Conservation (phyloP, 2,797 vertebrate species). For the Cephalopachus bancanus region DNA sequence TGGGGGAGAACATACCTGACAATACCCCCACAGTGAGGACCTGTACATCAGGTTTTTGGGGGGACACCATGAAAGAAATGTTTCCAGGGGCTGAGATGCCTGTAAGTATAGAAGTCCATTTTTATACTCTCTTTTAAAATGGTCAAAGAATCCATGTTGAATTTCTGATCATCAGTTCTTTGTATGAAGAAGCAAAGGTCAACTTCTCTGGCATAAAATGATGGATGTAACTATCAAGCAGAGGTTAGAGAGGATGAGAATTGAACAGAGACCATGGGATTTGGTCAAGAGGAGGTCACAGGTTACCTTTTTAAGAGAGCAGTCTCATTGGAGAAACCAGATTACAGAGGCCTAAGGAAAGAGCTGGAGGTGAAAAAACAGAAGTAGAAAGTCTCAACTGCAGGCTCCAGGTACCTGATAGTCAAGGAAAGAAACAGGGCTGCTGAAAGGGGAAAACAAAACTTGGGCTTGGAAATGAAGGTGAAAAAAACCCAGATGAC, state of each 20-base stretch:
- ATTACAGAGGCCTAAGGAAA: slow-evolving; percentile 12
- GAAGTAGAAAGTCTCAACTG: slow-evolving; percentile 26
- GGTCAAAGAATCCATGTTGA: slow-evolving; percentile 18
- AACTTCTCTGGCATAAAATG: slow-evolving; percentile 53
- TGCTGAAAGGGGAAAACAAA: slow-evolving; percentile 20
- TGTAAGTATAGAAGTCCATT: slow-evolving; percentile 4
- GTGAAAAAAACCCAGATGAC: not conserved
- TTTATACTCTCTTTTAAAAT: slow-evolving; percentile 42
- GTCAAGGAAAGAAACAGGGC: not conserved
- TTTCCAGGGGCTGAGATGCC: not conserved
- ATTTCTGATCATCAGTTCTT: slow-evolving; percentile 49
- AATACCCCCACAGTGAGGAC: not conserved
- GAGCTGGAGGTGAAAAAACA: not conserved
- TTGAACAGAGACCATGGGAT: slow-evolving; percentile 6
- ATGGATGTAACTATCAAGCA: slow-evolving; percentile 52
- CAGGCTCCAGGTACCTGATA: slow-evolving; percentile 1
- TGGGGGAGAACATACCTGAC: not conserved
- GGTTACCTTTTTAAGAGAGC: slow-evolving; percentile 39
- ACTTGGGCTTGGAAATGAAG: not conserved
- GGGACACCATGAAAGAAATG: not conserved
- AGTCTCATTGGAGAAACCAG: slow-evolving; percentile 38
- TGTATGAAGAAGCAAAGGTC: slow-evolving; percentile 39
- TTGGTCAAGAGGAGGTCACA: not conserved
- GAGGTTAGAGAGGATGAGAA: slow-evolving; percentile 41
- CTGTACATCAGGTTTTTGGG: not conserved